Base-by-base conservation (phyloP, 2,113 vertebrate genomes). In the Hippopotamus amphibius region DNA sequence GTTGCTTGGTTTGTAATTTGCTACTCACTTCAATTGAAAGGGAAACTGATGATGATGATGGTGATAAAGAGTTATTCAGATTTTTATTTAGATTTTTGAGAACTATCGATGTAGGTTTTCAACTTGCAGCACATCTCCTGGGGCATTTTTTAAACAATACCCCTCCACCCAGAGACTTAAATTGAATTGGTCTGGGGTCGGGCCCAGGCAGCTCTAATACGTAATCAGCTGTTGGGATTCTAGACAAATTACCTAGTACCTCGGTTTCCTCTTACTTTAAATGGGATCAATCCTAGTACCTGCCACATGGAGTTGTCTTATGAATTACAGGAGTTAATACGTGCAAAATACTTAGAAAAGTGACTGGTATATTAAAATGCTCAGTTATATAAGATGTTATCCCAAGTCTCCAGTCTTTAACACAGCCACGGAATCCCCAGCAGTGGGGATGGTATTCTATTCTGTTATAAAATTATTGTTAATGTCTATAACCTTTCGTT, bases 11-110 rank as follows among this genome's bases (percentile, higher is more conserved):
- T 61, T 30, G 19, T 43, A 24, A 46, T 65, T 63, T 53, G 26
- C 22, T 28, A 16, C 28, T 37, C 71, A 55, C 53, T 79, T n/a
- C 59, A 26, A 2, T 6, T 76, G 43, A 55, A 41, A 83, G 53
- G 59, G 24, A 80, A 16, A 33, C 61, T 66, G 4, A 19, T 57
- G 33, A n/a, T 10, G 3, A n/a, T 33, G 8, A 24, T 63, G n/a
- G 37, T 48, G 30, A 65, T 24, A 63, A 37, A 19, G 22, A 16
- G 28, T 72, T 63, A 46, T 72, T 71, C 63, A 71, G 28, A 53
- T 86, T 79, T 80, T 71, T 59, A 55, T 63, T 86, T 63, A 71
- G 94, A 90, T 30, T 57, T 16, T 46, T n/a, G 68, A 93, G 48
- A 77, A 68, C 30, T 2, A 37, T 41, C 9, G 1, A 22, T 91